Base-by-base conservation (phyloP, 2,888 invertebrate species). In the Acholoe squamosa region DNA sequence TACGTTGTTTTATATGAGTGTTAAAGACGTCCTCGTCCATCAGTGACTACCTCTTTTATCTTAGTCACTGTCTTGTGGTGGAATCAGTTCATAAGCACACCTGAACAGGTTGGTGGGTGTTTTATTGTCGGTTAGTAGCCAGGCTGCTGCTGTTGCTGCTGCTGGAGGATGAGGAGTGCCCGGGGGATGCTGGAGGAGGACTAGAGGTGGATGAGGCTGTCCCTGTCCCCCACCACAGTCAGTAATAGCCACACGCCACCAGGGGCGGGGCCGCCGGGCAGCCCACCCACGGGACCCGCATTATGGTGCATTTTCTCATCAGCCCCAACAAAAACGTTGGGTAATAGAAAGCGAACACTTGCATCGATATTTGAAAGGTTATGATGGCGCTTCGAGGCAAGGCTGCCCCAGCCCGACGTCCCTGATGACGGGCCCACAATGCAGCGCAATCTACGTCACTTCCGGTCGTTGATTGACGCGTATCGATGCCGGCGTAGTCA, bases 281-380 rank as follows among this genome's bases (percentile, higher is more conserved):
- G 52, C 33, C 43, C 43, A 28, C 34, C 22, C 52, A 0, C 86
- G 54, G 86, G 54, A 52, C 31, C 61, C 52, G 86, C 86, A 86
- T 86, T 86, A 86, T 51, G 52, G 54, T 86, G 86, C 86, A 86
- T 86, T 86, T 86, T 86, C 86, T 86, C 86, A 86, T 86, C 86
- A 86, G 56, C 25, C 52, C 54, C 54, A 22, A 52, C 52, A 86
- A 86, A 86, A 86, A 86, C 86, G 86, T 25, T 54, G 25, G 86
- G 56, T 86, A 86, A 86, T 86, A 86, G 86, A 54, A 52, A 25
- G 86, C 86, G 54, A 86, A 86, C 52, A 86, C 86, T 54, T 52
- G 86, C 52, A 54, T 86, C 86, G 86, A 86, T 86, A 86, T 86
- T 86, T 52, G 86, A 86, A 86, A 86, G 86, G 86, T 86, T 86